phyloP scores from a whole-genome alignment of 2,797 vertebrate genomes.

The Macroramphosus scolopax region DNA sequence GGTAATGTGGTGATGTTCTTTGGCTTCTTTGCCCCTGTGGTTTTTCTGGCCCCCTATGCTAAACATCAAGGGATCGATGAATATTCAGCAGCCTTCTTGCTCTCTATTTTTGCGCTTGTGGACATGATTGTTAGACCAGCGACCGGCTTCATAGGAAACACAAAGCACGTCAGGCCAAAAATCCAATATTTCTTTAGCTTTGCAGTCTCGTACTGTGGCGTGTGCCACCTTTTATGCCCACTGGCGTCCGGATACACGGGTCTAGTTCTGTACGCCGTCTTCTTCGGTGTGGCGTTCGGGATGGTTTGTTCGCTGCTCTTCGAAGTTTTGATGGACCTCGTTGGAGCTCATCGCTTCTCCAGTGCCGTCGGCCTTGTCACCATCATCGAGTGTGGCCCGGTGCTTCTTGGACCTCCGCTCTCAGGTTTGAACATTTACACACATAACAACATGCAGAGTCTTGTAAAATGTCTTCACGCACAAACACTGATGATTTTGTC shows the following conservation, averaged over 20 bases:
- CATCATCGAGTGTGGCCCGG: conserved; percentile 79
- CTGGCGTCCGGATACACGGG: conserved; percentile 72
- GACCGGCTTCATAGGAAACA: conserved; percentile 79
- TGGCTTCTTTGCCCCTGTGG: conserved; percentile 82
- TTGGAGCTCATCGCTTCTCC: conserved; percentile 78
- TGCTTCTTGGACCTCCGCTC: conserved; percentile 81
- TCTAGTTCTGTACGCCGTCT: conserved; percentile 69
- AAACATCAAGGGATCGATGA: conserved; percentile 78
- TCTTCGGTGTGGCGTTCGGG: conserved; percentile 79
- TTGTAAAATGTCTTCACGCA: too few species aligned
- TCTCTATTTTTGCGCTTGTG: conserved; percentile 78
- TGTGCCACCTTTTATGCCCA: conserved; percentile 82
- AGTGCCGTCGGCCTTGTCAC: conserved; percentile 82
- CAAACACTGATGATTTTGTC: too few species aligned
- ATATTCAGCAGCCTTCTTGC: conserved; percentile 81
- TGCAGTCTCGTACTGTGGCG: conserved; percentile 73
- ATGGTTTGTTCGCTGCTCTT: conserved; percentile 83
- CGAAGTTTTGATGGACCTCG: conserved; percentile 82
- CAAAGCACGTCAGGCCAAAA: conserved; percentile 74
- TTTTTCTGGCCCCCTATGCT: conserved; percentile 84
- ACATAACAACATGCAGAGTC: not conserved
- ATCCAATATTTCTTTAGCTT: conserved; percentile 85
- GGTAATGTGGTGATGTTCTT: conserved; percentile 85
- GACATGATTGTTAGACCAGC: conserved; percentile 79
- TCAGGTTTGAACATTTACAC: conserved; percentile 73